Conservation (phyloP, 2,888 invertebrate genomes). For the Glyphotaelius pellucidus region DNA sequence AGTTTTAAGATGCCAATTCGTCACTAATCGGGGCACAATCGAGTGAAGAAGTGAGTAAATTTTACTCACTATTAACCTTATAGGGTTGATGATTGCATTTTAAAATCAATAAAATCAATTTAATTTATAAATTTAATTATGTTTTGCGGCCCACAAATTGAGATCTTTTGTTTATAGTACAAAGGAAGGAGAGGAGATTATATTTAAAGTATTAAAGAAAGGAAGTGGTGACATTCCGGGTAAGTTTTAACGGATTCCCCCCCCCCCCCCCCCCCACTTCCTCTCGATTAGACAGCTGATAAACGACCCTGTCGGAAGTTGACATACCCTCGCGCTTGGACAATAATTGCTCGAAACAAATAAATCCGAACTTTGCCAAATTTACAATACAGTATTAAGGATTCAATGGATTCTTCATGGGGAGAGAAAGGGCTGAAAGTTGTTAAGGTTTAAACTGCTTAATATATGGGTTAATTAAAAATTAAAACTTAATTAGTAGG, state of each 20-base stretch:
- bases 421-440: background rate
- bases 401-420: background rate
- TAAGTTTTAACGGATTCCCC: background rate
- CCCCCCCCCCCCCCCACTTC: background rate
- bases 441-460: background rate
- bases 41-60: too few species aligned
- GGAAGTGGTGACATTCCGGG: background rate
- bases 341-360: constrained; percentile 2
- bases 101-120: too few species aligned
- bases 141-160: background rate
- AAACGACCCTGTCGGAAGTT: background rate
- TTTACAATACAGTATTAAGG: background rate
- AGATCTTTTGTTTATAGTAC: background rate
- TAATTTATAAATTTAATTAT: too few species aligned
- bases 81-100: too few species aligned
- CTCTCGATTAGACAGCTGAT: background rate
- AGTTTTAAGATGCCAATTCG: too few species aligned
- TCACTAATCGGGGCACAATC: too few species aligned
- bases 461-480: background rate
- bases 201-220: background rate
- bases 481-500: too few species aligned
- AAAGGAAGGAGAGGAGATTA: background rate
- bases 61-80: too few species aligned
- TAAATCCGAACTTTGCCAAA: background rate
- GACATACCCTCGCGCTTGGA: background rate